Conservation (phyloP, 2,888 invertebrate genomes). For the Hemicrepidius hirtus region DNA sequence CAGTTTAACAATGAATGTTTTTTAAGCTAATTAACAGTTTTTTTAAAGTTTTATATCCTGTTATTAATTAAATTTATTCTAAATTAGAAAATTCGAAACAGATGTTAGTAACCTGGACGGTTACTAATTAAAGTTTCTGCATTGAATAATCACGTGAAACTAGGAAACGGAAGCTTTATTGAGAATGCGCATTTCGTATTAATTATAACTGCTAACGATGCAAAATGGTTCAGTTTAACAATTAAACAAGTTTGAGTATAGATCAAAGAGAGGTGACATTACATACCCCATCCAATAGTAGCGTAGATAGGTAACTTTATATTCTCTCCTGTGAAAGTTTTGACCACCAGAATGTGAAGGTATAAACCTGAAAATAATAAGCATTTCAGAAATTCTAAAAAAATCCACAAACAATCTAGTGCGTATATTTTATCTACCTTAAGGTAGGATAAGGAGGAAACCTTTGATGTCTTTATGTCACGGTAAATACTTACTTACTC, state of each 20-base stretch:
- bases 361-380: conserved; percentile 79
- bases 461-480: too few relatives aligned
- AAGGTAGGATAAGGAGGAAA: too few relatives aligned
- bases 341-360: conserved; percentile 88
- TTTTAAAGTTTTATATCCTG: too few relatives aligned
- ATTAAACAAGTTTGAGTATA: background rate
- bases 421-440: too few relatives aligned
- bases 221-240: background rate
- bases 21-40: too few relatives aligned
- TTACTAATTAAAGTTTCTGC: background rate
- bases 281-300: conserved; percentile 90
- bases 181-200: conserved; percentile 13
- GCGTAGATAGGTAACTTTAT: conserved; percentile 86
- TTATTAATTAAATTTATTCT: too few relatives aligned
- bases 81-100: too few relatives aligned
- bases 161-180: too few relatives aligned
- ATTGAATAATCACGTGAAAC: background rate
- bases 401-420: too few relatives aligned
- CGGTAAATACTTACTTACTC: too few relatives aligned
- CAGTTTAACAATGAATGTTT: too few relatives aligned
- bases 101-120: too few relatives aligned
- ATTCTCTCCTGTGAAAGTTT: conserved; percentile 88
- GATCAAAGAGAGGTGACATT: conserved; percentile 8
- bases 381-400: background rate
- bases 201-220: background rate